These are phyloP conservation scores for Yponomeuta malinellus DNA, from an alignment of 2,888 invertebrate species.

Conservation along the genomic window DNA sequence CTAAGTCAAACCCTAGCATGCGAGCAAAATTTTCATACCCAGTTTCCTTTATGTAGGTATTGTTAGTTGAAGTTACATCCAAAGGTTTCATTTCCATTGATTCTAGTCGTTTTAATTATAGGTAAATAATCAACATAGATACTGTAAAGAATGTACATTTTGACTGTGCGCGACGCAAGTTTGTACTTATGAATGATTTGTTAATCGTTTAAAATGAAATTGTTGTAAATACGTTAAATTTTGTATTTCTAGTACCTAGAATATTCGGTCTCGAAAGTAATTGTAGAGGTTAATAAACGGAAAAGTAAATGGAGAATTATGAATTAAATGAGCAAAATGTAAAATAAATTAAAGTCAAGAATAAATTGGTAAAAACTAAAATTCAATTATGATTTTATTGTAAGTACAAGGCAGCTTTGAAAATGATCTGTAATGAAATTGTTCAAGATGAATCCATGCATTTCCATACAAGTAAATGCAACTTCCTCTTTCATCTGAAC, in stretches of 20 bases:
- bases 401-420: background rate
- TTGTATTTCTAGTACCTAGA: conserved; percentile 74
- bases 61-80: conserved; percentile 29
- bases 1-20: background rate
- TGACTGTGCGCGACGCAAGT: conserved; percentile 63
- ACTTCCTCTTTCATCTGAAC: conserved; percentile 67
- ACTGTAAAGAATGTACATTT: conserved; percentile 66
- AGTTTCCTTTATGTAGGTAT: conserved; percentile 8
- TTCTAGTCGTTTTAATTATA: conserved; percentile 58
- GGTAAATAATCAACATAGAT: conserved; percentile 24
- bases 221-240: conserved; percentile 77
- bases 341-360: conserved; percentile 10
- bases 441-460: conserved; percentile 53
- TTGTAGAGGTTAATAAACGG: conserved; percentile 47
- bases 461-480: conserved; percentile 64
- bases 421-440: conserved; percentile 11
- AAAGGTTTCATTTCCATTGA: conserved; percentile 31
- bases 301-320: conserved; percentile 40
- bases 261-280: conserved; percentile 61
- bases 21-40: background rate
- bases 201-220: conserved; percentile 60
- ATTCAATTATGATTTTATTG: conserved; percentile 1
- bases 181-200: conserved; percentile 72
- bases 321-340: conserved; percentile 9
- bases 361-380: conserved; percentile 4